Conservation (phyloP, 2,797 vertebrate species). For the Falco biarmicus region DNA sequence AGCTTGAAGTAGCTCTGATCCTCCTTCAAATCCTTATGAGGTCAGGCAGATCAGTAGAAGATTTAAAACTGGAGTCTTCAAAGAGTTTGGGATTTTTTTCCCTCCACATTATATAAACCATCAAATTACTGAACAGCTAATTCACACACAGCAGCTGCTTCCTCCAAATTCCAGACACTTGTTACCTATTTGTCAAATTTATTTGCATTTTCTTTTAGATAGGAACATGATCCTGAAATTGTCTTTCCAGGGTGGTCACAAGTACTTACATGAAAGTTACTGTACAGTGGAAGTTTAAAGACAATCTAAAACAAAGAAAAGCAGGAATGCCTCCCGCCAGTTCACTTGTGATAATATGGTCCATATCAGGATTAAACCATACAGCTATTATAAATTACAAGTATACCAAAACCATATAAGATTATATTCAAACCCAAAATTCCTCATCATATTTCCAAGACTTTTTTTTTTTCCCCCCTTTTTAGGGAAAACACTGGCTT, state of each 20-base stretch:
- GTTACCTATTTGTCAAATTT: background rate
- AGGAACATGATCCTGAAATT: background rate
- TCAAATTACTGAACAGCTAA: background rate
- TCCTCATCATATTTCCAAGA: background rate
- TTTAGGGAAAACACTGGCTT: background rate
- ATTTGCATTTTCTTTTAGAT: background rate
- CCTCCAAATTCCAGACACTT: background rate
- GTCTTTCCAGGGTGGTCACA: background rate
- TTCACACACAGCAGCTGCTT: background rate
- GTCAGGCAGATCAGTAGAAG: background rate
- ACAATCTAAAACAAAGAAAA: background rate
- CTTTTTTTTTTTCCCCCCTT: background rate
- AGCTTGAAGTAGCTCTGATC: background rate
- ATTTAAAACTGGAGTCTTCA: background rate
- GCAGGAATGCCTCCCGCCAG: background rate
- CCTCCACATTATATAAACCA: background rate
- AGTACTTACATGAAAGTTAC: background rate
- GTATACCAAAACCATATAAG: background rate
- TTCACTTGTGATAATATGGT: background rate
- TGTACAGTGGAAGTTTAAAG: background rate
- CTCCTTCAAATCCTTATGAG: background rate
- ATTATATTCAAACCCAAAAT: background rate
- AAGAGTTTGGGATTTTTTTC: background rate
- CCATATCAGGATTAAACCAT: background rate
- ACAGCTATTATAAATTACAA: background rate